A percentile compares a stretch with the other conserved stretches of the same genome.
Evolutionary conservation across 2,113 vertebrate species (phyloP).

Genomic region (Micromys minutus): DNA sequence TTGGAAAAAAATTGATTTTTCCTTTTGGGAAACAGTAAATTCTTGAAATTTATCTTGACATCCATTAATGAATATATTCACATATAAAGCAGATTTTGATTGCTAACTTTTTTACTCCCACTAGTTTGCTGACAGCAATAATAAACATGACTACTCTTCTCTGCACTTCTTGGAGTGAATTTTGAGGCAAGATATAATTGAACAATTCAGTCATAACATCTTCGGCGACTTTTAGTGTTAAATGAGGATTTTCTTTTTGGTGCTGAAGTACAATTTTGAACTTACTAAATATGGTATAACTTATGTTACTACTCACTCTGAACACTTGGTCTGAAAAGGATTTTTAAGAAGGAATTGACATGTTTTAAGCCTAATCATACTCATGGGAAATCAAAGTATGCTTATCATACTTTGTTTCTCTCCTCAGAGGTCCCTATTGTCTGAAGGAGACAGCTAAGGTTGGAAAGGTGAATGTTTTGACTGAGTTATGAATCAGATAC

Average conservation of each 20-base stretch:
- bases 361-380: neutral
- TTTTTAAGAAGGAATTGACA: slow-evolving; percentile 3
- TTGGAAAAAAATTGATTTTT: neutral
- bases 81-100: slow-evolving; percentile 4
- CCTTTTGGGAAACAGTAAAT: neutral
- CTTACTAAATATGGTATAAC: neutral
- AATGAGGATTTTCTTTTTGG: neutral
- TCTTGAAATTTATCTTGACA: neutral
- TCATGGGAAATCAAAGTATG: neutral
- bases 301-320: neutral
- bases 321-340: neutral
- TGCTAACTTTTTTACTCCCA: neutral
- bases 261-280: neutral
- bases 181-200: neutral
- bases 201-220: neutral
- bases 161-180: slow-evolving; percentile 8
- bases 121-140: neutral
- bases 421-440: neutral
- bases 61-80: neutral
- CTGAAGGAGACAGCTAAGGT: neutral
- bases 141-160: neutral
- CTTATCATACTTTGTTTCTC: neutral
- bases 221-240: neutral
- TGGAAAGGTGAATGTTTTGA: neutral
- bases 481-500: neutral